A percentile compares a stretch with the other conserved stretches of the same genome.
Evolutionary conservation across 2,113 vertebrate species (phyloP).

Genomic region (Crotalus tigris): DNA sequence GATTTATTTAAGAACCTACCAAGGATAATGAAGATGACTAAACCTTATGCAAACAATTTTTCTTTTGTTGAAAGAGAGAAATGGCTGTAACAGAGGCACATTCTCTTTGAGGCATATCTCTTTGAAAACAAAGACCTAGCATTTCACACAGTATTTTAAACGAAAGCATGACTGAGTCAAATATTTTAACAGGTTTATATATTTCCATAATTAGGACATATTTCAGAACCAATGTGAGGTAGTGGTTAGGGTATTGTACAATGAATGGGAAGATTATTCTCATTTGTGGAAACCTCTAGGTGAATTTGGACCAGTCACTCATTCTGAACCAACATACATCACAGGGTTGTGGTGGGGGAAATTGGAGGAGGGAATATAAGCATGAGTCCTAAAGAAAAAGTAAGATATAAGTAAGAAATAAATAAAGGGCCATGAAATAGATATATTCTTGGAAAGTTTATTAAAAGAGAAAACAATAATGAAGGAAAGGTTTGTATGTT

Average conservation of each 20-base stretch:
- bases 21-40: background rate
- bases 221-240: conserved; percentile 27
- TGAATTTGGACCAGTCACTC: background rate
- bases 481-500: conserved; percentile 34
- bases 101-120: conserved; percentile 51
- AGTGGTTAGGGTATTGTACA: background rate
- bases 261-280: background rate
- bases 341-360: background rate
- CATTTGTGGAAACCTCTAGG: background rate
- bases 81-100: conserved; percentile 48
- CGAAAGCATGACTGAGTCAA: conserved; percentile 49
- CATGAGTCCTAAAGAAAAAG: background rate
- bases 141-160: conserved; percentile 58
- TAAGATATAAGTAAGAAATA: background rate
- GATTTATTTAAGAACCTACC: conserved; percentile 34
- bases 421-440: conserved; percentile 55
- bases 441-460: conserved; percentile 53
- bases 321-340: background rate
- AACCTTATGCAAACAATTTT: conserved; percentile 34
- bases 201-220: conserved; percentile 57
- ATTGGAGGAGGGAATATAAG: background rate
- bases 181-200: conserved; percentile 53
- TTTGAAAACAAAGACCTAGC: conserved; percentile 52
- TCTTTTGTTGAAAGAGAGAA: conserved; percentile 32
- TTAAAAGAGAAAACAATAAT: conserved; percentile 58